Evolutionary conservation across 1,140 invertebrate genomes (phyloP).

Genomic region (Zaprionus nigranus): DNA sequence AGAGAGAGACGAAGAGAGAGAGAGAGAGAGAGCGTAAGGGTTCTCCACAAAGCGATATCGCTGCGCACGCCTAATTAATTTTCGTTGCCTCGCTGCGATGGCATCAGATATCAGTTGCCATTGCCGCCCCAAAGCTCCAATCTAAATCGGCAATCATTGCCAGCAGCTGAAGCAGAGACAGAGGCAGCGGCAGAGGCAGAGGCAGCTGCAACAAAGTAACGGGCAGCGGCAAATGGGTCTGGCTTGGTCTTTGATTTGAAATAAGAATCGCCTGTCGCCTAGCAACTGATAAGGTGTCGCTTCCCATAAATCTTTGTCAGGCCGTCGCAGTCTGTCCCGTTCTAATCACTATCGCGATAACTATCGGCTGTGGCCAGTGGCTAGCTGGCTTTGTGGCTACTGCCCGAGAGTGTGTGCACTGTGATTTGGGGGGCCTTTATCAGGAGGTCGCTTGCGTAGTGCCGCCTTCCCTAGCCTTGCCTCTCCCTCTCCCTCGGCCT

Average conservation of each 20-base stretch:
- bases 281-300: slow-evolving; percentile 33
- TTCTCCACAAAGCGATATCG: slow-evolving; percentile 37
- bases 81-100: slow-evolving; percentile 51
- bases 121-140: slow-evolving; percentile 30
- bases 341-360: slow-evolving; percentile 45
- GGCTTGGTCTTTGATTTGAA: slow-evolving; percentile 30
- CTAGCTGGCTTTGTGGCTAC: slow-evolving; percentile 12
- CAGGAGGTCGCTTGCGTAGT: slow-evolving; percentile 33
- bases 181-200: not conserved
- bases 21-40: not conserved
- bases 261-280: slow-evolving; percentile 52
- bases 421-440: slow-evolving; percentile 28
- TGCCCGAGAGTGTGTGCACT: not conserved
- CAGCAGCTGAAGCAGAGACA: not conserved
- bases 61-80: slow-evolving; percentile 72
- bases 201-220: not conserved
- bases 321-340: slow-evolving; percentile 7
- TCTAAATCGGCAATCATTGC: slow-evolving; percentile 42
- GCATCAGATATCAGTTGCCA: slow-evolving; percentile 58
- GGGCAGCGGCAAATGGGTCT: not conserved
- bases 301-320: slow-evolving; percentile 76
- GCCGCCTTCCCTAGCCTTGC: not conserved
- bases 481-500: not conserved
- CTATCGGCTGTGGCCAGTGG: slow-evolving; percentile 33
- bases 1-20: not conserved